phyloP scores from a whole-genome alignment of 2,888 invertebrate species.

The Pseudococcus jackbeardsleyi region DNA sequence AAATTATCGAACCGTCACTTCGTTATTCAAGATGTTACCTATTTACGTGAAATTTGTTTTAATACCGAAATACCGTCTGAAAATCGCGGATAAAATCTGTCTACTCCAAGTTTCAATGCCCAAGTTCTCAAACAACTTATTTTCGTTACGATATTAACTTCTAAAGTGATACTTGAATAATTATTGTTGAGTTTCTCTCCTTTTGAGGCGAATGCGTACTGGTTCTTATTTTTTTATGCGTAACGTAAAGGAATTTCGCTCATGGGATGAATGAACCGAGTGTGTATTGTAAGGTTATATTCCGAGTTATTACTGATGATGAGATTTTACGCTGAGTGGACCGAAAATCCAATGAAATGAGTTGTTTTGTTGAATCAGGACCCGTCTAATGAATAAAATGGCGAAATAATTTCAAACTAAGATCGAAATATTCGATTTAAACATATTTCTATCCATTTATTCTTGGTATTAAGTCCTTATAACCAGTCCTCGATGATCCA shows the following conservation, averaged over 20 bases:
- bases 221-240: neutral
- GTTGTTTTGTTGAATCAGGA: too few relatives aligned
- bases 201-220: neutral
- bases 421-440: neutral
- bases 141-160: neutral
- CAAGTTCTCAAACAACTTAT: neutral
- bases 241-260: neutral
- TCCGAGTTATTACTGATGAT: too few relatives aligned
- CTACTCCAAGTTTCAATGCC: neutral
- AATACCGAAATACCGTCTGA: neutral
- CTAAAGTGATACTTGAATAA: neutral
- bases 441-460: neutral
- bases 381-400: too few relatives aligned
- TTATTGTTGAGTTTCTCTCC: neutral
- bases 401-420: neutral
- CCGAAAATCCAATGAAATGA: too few relatives aligned
- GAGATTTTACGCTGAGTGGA: too few relatives aligned
- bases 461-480: neutral
- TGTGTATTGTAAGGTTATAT: too few relatives aligned
- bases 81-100: neutral
- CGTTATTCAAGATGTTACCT: neutral
- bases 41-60: neutral
- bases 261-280: neutral
- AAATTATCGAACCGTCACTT: neutral
- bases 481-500: neutral